Conservation (phyloP, 2,888 invertebrate genomes). For the Pseudolycoriella hygida region DNA sequence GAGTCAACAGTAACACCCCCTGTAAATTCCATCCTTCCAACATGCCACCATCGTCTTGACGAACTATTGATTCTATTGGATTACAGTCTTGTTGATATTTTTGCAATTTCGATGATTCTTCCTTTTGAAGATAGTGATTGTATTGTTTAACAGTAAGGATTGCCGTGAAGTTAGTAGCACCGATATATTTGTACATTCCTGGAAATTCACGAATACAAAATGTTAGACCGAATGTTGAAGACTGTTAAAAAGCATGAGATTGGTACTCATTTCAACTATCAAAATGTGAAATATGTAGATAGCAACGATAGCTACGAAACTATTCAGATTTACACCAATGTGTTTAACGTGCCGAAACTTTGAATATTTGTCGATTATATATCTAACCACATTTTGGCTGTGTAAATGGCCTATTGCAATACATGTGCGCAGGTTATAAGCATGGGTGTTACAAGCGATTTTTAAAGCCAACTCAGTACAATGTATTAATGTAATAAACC, state of each 20-base stretch:
- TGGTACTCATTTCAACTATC: too few species aligned
- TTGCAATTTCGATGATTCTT: slow-evolving; percentile 43
- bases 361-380: too few species aligned
- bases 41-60: slow-evolving; percentile 49
- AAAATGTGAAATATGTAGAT: neutral
- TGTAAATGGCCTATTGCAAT: too few species aligned
- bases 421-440: too few species aligned
- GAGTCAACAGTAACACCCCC: slow-evolving; percentile 49
- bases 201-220: slow-evolving; percentile 18
- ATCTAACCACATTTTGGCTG: too few species aligned
- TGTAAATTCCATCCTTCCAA: slow-evolving; percentile 28
- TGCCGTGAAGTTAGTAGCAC: slow-evolving; percentile 19
- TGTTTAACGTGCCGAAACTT: too few species aligned
- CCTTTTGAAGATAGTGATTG: slow-evolving; percentile 21
- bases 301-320: too few species aligned
- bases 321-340: too few species aligned
- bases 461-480: too few species aligned
- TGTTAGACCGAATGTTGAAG: neutral
- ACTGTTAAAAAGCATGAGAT: neutral
- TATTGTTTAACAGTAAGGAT: neutral
- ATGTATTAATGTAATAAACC: too few species aligned
- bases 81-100: slow-evolving; percentile 52
- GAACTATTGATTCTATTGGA: slow-evolving; percentile 46
- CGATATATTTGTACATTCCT: slow-evolving; percentile 69
- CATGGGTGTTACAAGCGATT: too few species aligned